These are phyloP conservation scores for Rhysida immarginata DNA, from an alignment of 1,140 invertebrate species.

Conservation along the genomic window DNA sequence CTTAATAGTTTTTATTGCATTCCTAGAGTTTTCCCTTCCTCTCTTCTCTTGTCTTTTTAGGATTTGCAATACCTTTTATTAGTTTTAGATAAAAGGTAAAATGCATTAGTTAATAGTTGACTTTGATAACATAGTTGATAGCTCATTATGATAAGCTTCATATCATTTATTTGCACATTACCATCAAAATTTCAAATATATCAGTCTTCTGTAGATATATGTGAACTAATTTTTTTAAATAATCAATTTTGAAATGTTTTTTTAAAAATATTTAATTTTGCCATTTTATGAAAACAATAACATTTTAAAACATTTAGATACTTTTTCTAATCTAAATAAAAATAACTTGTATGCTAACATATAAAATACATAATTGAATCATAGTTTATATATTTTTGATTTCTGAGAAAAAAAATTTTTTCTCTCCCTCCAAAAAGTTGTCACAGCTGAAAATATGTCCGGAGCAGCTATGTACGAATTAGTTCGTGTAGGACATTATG, in stretches of 20 bases:
- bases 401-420: conserved; percentile 4
- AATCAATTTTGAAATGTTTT: neutral
- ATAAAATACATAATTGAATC: neutral
- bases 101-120: neutral
- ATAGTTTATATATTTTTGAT: neutral
- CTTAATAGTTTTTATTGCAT: neutral
- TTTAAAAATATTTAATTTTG: neutral
- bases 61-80: neutral
- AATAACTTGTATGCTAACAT: too few species aligned
- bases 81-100: neutral
- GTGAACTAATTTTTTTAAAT: too few species aligned
- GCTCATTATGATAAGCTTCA: neutral
- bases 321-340: neutral
- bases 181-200: too few species aligned
- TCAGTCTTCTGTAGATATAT: too few species aligned
- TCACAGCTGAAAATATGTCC: conserved; percentile 97
- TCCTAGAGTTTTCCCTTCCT: neutral
- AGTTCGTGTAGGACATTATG: conserved; percentile 93
- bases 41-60: neutral
- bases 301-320: neutral
- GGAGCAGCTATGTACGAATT: conserved; percentile 99
- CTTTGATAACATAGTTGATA: too few species aligned
- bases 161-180: neutral
- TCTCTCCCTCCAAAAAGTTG: conserved; percentile 73
- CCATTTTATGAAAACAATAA: neutral